These are phyloP conservation scores for Akabosia matsudoensis DNA, from an alignment of 1,140 invertebrate species.

Conservation along the genomic window DNA sequence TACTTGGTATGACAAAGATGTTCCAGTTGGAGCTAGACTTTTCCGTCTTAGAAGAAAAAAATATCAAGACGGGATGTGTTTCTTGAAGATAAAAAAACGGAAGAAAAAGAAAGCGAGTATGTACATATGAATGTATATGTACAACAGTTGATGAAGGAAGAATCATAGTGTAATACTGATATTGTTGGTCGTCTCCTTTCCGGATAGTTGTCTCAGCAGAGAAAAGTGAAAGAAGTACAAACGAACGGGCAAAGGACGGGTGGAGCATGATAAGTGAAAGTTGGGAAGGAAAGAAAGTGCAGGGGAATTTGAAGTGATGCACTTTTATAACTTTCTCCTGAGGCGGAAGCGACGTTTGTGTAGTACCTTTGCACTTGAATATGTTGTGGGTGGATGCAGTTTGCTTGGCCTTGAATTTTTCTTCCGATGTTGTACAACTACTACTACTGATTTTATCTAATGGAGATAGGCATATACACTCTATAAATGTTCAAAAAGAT, in stretches of 20 bases:
- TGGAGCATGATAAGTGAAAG: slow-evolving; percentile 22
- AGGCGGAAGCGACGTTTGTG: neutral
- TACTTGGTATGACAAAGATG: slow-evolving; percentile 15
- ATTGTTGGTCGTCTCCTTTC: too few relatives aligned
- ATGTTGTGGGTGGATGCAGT: neutral
- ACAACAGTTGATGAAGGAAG: neutral
- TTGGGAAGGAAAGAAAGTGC: neutral
- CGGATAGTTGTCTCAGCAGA: neutral
- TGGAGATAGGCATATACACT: neutral
- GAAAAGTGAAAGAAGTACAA: neutral
- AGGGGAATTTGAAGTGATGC: slow-evolving; percentile 9
- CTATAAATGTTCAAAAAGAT: neutral
- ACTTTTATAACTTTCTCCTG: slow-evolving; percentile 16
- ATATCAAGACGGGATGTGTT: neutral
- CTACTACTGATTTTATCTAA: neutral
- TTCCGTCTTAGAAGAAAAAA: neutral
- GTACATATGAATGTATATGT: neutral
- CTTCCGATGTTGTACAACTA: neutral
- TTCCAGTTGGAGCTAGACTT: neutral
- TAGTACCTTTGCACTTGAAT: neutral
- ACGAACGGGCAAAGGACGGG: slow-evolving; percentile 16
- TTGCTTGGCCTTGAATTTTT: slow-evolving; percentile 5
- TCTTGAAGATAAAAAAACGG: neutral
- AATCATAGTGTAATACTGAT: neutral
- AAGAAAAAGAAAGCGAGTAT: too few relatives aligned